phyloP scores from a whole-genome alignment of 2,113 vertebrate genomes.

The Macquaria australasica region DNA sequence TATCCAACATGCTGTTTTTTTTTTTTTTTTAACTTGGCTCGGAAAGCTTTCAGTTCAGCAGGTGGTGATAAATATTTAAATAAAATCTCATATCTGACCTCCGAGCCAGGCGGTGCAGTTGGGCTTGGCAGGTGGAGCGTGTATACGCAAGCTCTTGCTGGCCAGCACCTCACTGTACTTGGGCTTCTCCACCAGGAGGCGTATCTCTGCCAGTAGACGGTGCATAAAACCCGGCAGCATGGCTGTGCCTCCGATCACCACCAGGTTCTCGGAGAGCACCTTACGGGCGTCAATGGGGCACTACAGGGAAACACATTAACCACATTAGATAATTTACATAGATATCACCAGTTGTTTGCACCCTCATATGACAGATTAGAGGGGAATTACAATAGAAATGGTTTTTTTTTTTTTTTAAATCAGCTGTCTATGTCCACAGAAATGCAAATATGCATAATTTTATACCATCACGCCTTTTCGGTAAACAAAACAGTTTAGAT shows the following conservation, averaged over 20 bases:
- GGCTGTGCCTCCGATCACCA: conserved; percentile 94
- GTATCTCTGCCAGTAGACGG: conserved; percentile 94
- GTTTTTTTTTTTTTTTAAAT: too few relatives aligned
- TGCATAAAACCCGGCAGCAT: conserved; percentile 97
- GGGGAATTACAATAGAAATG: not conserved
- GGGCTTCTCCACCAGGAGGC: conserved; percentile 93
- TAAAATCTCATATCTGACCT: conserved; percentile 84
- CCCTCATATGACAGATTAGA: not conserved
- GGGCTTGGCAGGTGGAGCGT: conserved; percentile 94
- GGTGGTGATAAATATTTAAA: not conserved
- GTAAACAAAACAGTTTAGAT: not conserved
- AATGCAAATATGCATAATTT: too few relatives aligned
- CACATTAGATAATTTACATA: not conserved
- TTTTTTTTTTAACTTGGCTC: too few relatives aligned
- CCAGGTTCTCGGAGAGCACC: conserved; percentile 95
- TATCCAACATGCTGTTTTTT: not conserved
- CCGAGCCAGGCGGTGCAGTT: conserved; percentile 98
- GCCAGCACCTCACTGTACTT: conserved; percentile 91
- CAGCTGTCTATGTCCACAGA: not conserved
- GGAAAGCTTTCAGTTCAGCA: not conserved
- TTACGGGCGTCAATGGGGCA: conserved; percentile 97
- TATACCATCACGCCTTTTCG: too few relatives aligned
- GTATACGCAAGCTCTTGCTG: conserved; percentile 93
- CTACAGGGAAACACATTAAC: conserved; percentile 73
- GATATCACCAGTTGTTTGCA: not conserved